phyloP scores from a whole-genome alignment of 2,797 vertebrate species.

The Girardinus metallicus region DNA sequence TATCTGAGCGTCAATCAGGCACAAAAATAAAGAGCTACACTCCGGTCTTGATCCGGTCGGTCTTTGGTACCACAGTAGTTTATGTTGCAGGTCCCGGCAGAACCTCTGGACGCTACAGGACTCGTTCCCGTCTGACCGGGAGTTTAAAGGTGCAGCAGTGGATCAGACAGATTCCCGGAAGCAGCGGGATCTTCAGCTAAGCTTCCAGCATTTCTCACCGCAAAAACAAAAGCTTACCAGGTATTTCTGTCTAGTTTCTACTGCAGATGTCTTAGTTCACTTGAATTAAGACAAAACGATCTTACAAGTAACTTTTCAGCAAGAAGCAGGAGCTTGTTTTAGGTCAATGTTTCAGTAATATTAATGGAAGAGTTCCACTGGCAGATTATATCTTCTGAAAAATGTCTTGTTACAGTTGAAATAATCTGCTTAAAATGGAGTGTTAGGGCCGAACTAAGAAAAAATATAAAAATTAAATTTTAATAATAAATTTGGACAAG shows the following conservation, averaged over 20 bases:
- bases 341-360: not conserved
- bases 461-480: too few relatives aligned
- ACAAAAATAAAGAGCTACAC: constrained; percentile 62
- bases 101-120: constrained; percentile 37
- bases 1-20: constrained; percentile 67
- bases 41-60: constrained; percentile 56
- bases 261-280: not conserved
- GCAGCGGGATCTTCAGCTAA: not conserved
- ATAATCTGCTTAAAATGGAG: too few relatives aligned
- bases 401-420: too few relatives aligned
- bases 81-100: constrained; percentile 18
- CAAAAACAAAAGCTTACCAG: not conserved
- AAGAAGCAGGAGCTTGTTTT: not conserved
- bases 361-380: not conserved
- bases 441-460: too few relatives aligned
- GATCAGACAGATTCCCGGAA: not conserved
- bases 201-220: not conserved
- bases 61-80: constrained; percentile 70
- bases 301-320: not conserved
- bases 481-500: too few relatives aligned
- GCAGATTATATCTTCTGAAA: too few relatives aligned
- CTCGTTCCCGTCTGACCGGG: constrained; percentile 3
- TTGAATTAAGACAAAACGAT: not conserved
- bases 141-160: constrained; percentile 18
- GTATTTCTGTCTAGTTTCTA: not conserved